Conservation (phyloP, 30 jellyfish, hydroid and myxozoan species). For the Chrysaora quinquecirrha region DNA sequence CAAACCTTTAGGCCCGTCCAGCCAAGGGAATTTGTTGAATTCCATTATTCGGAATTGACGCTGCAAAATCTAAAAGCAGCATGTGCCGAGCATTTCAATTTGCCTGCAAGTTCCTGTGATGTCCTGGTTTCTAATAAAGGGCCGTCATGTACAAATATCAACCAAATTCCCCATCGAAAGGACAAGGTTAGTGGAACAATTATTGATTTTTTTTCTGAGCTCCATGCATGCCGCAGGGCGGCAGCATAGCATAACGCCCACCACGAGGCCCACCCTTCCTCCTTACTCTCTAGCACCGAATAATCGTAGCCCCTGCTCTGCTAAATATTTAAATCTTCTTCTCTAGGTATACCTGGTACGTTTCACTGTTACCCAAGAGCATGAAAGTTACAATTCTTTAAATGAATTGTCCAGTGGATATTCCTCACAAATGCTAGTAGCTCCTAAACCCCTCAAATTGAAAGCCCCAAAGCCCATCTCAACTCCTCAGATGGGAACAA, state of each 20-base stretch:
- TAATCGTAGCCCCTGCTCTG: too few relatives aligned
- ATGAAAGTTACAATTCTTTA: too few relatives aligned
- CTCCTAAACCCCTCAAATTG: background rate
- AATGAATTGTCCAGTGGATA: too few relatives aligned
- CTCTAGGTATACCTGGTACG: background rate
- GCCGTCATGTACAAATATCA: slow-evolving; percentile 11
- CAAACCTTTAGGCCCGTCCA: slow-evolving; percentile 9
- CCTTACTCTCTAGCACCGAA: too few relatives aligned
- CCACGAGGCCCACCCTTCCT: slow-evolving; percentile 12
- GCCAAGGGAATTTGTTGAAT: slow-evolving; percentile 18
- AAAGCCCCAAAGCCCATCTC: background rate
- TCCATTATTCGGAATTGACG: slow-evolving; percentile 1
- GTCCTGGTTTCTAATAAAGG: slow-evolving; percentile 1
- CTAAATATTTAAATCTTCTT: too few relatives aligned
- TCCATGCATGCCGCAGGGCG: slow-evolving; percentile 3
- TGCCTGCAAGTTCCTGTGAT: slow-evolving; percentile 12
- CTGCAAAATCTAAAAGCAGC: slow-evolving; percentile 3
- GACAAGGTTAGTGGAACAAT: slow-evolving; percentile 9
- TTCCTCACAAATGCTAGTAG: background rate
- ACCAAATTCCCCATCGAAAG: slow-evolving; percentile 18
- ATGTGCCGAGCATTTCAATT: slow-evolving; percentile 11
- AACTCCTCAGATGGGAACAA: background rate
- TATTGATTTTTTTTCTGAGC: background rate
- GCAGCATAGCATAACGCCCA: slow-evolving; percentile 1
- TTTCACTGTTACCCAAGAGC: background rate